Conservation (phyloP, 2,888 invertebrate genomes). For the Phengaris alcon region DNA sequence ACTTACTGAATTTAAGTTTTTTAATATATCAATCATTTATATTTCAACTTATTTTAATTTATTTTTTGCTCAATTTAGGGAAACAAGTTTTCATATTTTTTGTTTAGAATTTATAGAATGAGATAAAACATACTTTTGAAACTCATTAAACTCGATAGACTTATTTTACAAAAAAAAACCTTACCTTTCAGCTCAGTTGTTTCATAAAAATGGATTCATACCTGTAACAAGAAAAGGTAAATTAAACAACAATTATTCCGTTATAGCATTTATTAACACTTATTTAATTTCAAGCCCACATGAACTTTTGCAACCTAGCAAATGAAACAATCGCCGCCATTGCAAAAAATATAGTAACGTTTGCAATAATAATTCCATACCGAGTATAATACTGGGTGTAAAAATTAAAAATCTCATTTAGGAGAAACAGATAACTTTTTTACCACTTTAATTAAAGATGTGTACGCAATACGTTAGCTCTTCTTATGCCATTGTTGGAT, state of each 20-base stretch:
- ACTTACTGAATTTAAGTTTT: not conserved
- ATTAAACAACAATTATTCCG: not conserved
- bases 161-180: not conserved
- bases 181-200: not conserved
- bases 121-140: not conserved
- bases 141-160: not conserved
- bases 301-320: not conserved
- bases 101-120: not conserved
- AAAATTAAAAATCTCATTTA: conserved; percentile 13
- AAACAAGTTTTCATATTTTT: no score
- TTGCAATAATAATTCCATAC: not conserved
- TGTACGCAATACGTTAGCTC: conserved; percentile 18
- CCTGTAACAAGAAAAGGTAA: not conserved
- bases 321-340: not conserved
- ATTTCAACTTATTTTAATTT: no score
- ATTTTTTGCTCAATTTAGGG: no score
- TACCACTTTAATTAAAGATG: conserved; percentile 20
- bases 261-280: not conserved
- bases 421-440: conserved; percentile 19
- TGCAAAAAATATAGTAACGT: conserved; percentile 6
- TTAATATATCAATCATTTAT: no score
- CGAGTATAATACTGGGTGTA: conserved; percentile 7
- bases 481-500: conserved; percentile 8
- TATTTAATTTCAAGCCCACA: not conserved
- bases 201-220: not conserved